Evolutionary conservation across 2,113 vertebrate genomes (phyloP).

Genomic region (Callorhinus ursinus): DNA sequence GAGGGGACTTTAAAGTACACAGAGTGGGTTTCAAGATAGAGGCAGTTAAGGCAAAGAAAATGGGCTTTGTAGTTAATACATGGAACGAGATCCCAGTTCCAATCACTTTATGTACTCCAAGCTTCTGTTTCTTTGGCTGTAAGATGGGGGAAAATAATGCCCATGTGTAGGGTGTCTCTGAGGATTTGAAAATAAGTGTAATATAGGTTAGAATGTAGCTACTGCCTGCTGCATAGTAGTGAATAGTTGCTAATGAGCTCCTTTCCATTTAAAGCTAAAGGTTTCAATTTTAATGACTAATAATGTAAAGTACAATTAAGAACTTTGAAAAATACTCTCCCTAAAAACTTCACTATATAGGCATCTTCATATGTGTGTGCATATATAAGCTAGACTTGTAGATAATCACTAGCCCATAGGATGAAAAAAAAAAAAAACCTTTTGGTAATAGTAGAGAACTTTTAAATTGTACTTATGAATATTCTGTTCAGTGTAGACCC

Average conservation of each 20-base stretch:
- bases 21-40: neutral
- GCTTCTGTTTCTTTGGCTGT: neutral
- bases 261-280: neutral
- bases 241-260: neutral
- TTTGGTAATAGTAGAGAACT: neutral
- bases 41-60: neutral
- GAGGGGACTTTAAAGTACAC: neutral
- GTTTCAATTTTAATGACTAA: neutral
- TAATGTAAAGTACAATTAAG: neutral
- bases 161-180: neutral
- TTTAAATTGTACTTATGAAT: neutral
- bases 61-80: neutral
- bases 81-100: neutral
- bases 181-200: neutral
- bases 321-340: conserved; percentile 1
- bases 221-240: neutral
- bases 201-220: neutral
- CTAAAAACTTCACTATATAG: neutral
- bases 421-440: neutral
- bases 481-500: neutral
- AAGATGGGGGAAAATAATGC: neutral
- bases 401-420: neutral
- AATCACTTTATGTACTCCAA: neutral
- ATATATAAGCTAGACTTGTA: neutral
- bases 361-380: neutral